phyloP scores from a whole-genome alignment of 2,797 vertebrate genomes.

The Sebastes flavidus region DNA sequence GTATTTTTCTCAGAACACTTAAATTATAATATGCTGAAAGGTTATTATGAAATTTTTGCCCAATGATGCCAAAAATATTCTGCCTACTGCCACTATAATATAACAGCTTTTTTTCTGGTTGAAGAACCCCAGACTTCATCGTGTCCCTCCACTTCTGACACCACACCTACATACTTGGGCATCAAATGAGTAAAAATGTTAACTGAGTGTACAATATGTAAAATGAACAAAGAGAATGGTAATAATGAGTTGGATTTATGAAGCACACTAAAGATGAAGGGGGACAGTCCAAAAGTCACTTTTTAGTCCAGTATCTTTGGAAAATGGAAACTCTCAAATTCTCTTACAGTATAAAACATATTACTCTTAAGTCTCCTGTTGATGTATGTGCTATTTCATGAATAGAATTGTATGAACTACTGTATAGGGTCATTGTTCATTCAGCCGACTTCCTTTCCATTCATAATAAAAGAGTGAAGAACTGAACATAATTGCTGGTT shows the following conservation, averaged over 20 bases:
- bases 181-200: not conserved
- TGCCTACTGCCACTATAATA: too few species aligned
- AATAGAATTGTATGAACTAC: not conserved
- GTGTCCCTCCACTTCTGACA: not conserved
- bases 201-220: not conserved
- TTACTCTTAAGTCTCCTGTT: not conserved
- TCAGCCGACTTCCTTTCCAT: slow-evolving; percentile 7
- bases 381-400: slow-evolving; percentile 14
- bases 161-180: not conserved
- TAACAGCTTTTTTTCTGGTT: not conserved
- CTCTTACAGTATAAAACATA: not conserved
- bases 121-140: not conserved
- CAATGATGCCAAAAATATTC: too few species aligned
- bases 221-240: not conserved
- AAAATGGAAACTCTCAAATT: not conserved
- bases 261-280: too few species aligned
- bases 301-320: not conserved
- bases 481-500: slow-evolving; percentile 15
- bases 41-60: too few species aligned
- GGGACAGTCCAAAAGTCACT: too few species aligned
- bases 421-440: slow-evolving; percentile 30
- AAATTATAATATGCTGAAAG: too few species aligned
- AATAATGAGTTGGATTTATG: not conserved
- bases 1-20: too few species aligned
- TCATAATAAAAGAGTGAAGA: slow-evolving; percentile 3